Conservation (phyloP, 53 echinoderm and acorn worm species). For the Holothuria scabra region DNA sequence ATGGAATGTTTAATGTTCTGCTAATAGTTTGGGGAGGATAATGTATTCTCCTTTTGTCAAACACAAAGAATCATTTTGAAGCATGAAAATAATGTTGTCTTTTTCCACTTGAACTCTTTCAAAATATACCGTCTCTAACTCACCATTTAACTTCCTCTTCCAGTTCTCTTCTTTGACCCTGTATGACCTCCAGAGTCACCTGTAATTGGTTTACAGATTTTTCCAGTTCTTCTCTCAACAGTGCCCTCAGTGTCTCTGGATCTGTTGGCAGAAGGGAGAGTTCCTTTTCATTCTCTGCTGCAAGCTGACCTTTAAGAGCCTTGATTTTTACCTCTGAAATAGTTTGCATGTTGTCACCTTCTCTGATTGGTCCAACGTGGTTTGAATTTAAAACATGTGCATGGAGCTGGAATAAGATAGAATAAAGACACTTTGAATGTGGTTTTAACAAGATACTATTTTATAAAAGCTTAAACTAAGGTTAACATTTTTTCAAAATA, state of each 20-base stretch:
- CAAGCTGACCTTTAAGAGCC: conserved; percentile 35
- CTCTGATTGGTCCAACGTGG: conserved; percentile 7
- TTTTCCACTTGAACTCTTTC: not conserved
- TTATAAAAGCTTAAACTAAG: too few species aligned
- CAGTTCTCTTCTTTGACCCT: conserved; percentile 82
- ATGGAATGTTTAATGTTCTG: too few species aligned
- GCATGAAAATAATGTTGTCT: not conserved
- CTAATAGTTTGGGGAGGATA: too few species aligned
- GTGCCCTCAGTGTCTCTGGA: conserved; percentile 63
- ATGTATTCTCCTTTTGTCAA: too few species aligned
- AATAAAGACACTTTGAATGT: too few species aligned
- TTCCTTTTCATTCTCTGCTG: conserved; percentile 21
- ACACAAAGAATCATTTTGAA: too few species aligned
- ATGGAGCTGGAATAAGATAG: conserved; percentile 2
- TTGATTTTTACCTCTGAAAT: conserved; percentile 34
- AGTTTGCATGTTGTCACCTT: not conserved
- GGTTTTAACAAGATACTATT: too few species aligned
- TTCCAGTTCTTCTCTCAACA: conserved; percentile 66
- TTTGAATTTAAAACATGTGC: conserved; percentile 5
- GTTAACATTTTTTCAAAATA: too few species aligned
- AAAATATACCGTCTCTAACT: not conserved
- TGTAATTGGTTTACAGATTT: conserved; percentile 71
- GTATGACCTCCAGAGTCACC: conserved; percentile 76
- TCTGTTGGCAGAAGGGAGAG: conserved; percentile 69
- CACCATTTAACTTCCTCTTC: conserved; percentile 88